These are phyloP conservation scores for Aphelenchoides besseyi DNA, from an alignment of 1,140 invertebrate species.

Conservation along the genomic window DNA sequence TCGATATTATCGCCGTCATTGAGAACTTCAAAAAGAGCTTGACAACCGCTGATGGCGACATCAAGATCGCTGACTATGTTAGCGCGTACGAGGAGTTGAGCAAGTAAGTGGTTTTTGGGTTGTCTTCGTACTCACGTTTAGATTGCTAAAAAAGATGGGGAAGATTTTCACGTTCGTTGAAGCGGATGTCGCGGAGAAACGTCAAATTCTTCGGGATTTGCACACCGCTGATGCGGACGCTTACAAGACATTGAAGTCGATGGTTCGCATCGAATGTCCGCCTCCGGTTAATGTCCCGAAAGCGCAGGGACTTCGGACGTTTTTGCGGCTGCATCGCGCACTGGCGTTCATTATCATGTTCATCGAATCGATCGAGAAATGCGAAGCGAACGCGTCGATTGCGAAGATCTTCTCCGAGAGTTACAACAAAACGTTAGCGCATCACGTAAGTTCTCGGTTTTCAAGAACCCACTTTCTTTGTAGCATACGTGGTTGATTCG, in stretches of 20 bases:
- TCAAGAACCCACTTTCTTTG: background rate
- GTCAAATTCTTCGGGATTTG: background rate
- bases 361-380: slow-evolving; percentile 7
- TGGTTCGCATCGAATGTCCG: slow-evolving; percentile 2
- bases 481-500: background rate
- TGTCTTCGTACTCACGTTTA: no score
- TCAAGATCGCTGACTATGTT: no score
- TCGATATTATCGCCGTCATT: no score
- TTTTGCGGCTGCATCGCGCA: slow-evolving; percentile 13
- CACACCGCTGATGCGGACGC: background rate
- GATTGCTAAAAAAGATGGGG: no score
- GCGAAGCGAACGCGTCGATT: background rate
- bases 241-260: slow-evolving; percentile 3
- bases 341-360: slow-evolving; percentile 17
- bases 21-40: no score
- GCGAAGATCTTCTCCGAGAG: background rate
- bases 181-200: no score
- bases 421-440: slow-evolving; percentile 3
- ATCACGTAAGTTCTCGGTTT: background rate
- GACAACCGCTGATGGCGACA: no score
- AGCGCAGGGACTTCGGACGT: background rate
- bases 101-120: no score
- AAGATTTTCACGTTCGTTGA: no score
- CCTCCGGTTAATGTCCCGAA: background rate
- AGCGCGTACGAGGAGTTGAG: no score